Evolutionary conservation across 2,797 vertebrate genomes (phyloP), one percentile per base, ranked within the genome.

Genomic region (Chelidonichthys spinosus): DNA sequence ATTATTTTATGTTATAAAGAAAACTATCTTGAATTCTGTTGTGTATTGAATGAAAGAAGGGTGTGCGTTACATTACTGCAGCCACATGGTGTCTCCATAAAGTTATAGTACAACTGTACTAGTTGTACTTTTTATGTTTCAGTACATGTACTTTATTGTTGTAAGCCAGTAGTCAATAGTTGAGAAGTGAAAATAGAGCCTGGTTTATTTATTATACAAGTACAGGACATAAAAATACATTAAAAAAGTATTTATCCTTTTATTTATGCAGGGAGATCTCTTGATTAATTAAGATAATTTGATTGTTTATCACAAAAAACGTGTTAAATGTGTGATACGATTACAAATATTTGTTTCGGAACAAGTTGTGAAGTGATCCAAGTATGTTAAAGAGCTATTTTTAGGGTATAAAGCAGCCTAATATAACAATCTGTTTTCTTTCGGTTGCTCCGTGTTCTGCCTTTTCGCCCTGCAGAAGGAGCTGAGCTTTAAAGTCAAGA

Each of bases 401-500:
- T 25, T 1, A 25, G 25, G 2, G 25, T 25, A 25, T 25, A 25
- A 25, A 25, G 25, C 25, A 25, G 25, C 25, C 25, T 25, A 1
- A 25, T 25, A 25, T 25, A 25, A 25, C 25, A 25, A 25, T 25
- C 55, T 11, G 13, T 32, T 68, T 72, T 17, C 7, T 58, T 77
- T 62, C 54, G 50, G 6, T 59, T 13, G 25, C 6, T 33, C 55
- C 3, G 5, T 68, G 46, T 25, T 74, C 59, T 63, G 35, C 0
- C 49, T 25, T 56, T 65, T 67, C 10, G 32, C 53, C 15, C 56
- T 79, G 14, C 77, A 95, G 95, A 85, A 56, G 0, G 89, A 95
- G 71, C 92, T 95, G 13, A 11, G 59, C 33, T 64, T 79, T 59
- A 95, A 92, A 89, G 76, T 94, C 35, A 59, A 78, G 10, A 95